These are phyloP conservation scores for Epistrophella euchroma DNA, from an alignment of 2,888 invertebrate genomes.

Conservation along the genomic window DNA sequence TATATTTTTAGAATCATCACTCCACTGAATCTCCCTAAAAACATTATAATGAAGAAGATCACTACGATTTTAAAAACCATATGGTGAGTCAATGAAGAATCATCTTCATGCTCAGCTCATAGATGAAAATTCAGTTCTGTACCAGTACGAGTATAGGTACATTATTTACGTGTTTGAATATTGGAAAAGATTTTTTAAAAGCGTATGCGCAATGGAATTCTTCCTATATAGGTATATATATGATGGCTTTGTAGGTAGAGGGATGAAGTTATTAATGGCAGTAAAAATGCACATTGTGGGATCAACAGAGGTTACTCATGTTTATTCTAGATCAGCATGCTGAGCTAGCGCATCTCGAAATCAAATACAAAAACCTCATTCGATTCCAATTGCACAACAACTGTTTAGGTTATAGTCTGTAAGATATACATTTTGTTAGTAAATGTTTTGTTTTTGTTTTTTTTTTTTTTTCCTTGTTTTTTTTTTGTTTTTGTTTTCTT, in stretches of 20 bases:
- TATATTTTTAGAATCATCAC: slow-evolving; percentile 71
- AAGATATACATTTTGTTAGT: slow-evolving; percentile 44
- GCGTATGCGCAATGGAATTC: background rate
- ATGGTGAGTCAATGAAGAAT: slow-evolving; percentile 19
- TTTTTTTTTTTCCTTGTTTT: slow-evolving; percentile 5
- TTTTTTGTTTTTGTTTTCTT: slow-evolving; percentile 19
- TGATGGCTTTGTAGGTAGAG: slow-evolving; percentile 19
- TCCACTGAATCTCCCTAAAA: slow-evolving; percentile 40
- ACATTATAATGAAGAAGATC: slow-evolving; percentile 46
- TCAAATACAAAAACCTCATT: slow-evolving; percentile 59
- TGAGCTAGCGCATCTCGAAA: slow-evolving; percentile 42
- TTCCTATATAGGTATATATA: background rate
- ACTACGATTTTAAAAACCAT: slow-evolving; percentile 43
- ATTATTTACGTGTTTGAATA: slow-evolving; percentile 18
- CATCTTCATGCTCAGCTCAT: background rate
- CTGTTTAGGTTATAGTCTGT: slow-evolving; percentile 68
- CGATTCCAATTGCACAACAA: slow-evolving; percentile 41
- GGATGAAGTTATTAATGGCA: slow-evolving; percentile 73
- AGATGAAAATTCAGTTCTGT: background rate
- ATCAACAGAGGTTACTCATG: slow-evolving; percentile 68
- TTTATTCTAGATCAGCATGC: slow-evolving; percentile 45
- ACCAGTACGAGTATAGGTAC: background rate
- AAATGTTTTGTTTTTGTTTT: slow-evolving; percentile 17
- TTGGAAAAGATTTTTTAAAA: slow-evolving; percentile 16
- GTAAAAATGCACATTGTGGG: slow-evolving; percentile 56